Evolutionary conservation across 2,797 vertebrate genomes (phyloP), one percentile per base, ranked within the genome.

Genomic region (Amblyopsis hoosieri): DNA sequence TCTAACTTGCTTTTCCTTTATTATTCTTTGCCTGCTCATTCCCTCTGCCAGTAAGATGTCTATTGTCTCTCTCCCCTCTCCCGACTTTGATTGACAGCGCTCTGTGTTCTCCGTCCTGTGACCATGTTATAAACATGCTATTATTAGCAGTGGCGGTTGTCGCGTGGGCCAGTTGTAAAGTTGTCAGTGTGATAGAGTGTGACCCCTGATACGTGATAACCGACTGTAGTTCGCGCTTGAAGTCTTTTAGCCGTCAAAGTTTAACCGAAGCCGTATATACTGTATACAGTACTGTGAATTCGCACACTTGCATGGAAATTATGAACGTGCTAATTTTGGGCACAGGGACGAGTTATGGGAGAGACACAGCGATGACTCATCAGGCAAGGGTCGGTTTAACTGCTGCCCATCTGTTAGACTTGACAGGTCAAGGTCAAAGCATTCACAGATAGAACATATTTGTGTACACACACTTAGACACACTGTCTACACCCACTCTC

Each of bases 71-170:
- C 13, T 46, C 46, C 49, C 49, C 49, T 7, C 12, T 8, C n/a
- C 49, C 23, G 12, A 4, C 52, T 12, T 53, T 81, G 80, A 87
- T 49, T 74, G 86, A 77, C 79, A 71, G 74, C 54, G 75, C 65
- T 72, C 4, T 13, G 56, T 74, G 60, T 54, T 33, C 14, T 23
- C n/a, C 55, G 52, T 78, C 56, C 57, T 52, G 60, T 78, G 71
- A 81, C 79, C 80, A 57, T 72, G 57, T 53, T 59, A 12, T 74
- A 85, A 80, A 70, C 15, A 12, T 74, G 80, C 82, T 86, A 89
- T 84, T 80, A 76, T 83, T 86, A 86, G 85, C 52, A 42, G 50
- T 51, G 57, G 66, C 1, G 64, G 23, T 23, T 23, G 72, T 78
- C 60, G 65, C 60, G 2, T 15, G 9, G 79, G 62, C 70, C 72